Conservation (phyloP, 1,140 invertebrate genomes). For the Trigoniulus corallinus region DNA sequence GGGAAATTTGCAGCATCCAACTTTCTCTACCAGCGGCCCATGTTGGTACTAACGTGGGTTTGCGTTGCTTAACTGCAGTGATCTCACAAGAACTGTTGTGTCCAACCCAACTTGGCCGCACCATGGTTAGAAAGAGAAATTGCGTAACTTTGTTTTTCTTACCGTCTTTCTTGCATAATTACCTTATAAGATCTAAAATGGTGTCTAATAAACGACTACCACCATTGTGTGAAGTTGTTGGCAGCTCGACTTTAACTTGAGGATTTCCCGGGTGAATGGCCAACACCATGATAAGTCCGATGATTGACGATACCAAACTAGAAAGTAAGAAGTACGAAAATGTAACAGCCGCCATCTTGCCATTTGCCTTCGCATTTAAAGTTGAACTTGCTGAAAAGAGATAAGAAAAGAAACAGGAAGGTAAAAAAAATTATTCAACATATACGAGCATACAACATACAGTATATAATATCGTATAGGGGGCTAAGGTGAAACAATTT, state of each 20-base stretch:
- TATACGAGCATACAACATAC: too few species aligned
- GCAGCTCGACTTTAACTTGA: conserved; percentile 28
- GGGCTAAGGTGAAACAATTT: too few species aligned
- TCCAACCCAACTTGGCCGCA: not conserved
- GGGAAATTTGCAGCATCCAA: too few species aligned
- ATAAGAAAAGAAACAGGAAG: not conserved
- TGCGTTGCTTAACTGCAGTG: too few species aligned
- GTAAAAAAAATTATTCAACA: too few species aligned
- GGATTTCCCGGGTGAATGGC: conserved; percentile 61
- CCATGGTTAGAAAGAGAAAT: not conserved
- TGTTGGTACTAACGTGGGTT: too few species aligned
- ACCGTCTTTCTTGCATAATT: conserved; percentile 17
- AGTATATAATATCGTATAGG: too few species aligned
- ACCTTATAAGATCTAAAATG: conserved; percentile 68
- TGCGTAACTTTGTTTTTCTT: conserved; percentile 4
- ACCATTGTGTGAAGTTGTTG: conserved; percentile 40
- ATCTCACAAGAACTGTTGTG: not conserved
- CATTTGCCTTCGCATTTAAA: conserved; percentile 68
- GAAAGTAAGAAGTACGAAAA: conserved; percentile 61
- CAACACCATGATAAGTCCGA: conserved; percentile 53
- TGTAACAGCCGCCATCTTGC: conserved; percentile 61
- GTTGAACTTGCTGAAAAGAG: conserved; percentile 51
- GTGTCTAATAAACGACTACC: conserved; percentile 39
- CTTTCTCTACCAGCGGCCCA: too few species aligned
- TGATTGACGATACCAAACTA: conserved; percentile 56